Base-by-base conservation (phyloP, 1,140 invertebrate species). In the Melipona quadrifasciata region DNA sequence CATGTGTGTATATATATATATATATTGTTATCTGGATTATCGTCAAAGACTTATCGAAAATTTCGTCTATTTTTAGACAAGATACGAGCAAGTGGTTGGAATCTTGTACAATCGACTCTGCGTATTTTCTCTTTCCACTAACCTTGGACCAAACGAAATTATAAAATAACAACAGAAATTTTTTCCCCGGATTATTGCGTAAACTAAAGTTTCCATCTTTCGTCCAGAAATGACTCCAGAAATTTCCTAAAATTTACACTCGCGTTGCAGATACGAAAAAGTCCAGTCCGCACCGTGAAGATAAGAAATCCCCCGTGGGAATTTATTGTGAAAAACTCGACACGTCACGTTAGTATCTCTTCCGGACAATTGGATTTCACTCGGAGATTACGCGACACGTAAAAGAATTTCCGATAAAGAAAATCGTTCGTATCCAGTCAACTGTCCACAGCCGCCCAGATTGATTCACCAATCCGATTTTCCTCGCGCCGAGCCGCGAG, bases 111-210 rank as follows among this genome's bases (percentile, higher is more conserved):
- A 31, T 64, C 14, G 14, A 16, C 17, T 16, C 16, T 27, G 6
- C 24, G n/a, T 27, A 14, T 1, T 2, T 27, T 64, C n/a, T n/a
- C 12, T 16, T 64, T 14, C n/a, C 8, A 16, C 6, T 64, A 27
- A 8, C 6, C 12, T 1, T 0, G 24, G 5, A 0, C 24, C 10
- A 58, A 58, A 58, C 0, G 10, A 58, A 24, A 24, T 24, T 11
- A 58, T 24, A 58, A 11, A 12, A 58, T 24, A 58, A 24, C 0
- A 24, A n/a, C n/a, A n/a, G n/a, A 24, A 3, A 58, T 58, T 58
- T 24, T 47, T 39, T 39, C n/a, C n/a, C n/a, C n/a, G n/a, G n/a
- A n/a, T n/a, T n/a, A n/a, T n/a, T n/a, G n/a, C n/a, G n/a, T n/a
- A n/a, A n/a, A n/a, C n/a, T n/a, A n/a, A n/a, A n/a, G n/a, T n/a